phyloP scores from a whole-genome alignment of 2,113 vertebrate genomes.

The Cepphus grylle region DNA sequence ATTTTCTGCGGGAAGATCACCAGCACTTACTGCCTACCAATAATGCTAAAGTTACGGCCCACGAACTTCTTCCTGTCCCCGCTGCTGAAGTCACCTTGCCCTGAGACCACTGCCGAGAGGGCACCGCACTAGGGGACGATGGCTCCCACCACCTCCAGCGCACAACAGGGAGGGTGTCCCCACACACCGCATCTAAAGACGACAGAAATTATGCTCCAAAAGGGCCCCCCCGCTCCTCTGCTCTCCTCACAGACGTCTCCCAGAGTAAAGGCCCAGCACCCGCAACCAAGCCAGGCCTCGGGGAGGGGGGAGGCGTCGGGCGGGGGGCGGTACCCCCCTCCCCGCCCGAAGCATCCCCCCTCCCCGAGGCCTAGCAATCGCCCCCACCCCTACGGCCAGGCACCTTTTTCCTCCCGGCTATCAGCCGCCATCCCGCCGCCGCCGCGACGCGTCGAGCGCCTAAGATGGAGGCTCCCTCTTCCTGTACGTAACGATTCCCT shows the following conservation, averaged over 20 bases:
- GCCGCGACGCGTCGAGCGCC: background rate
- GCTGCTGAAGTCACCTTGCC: conserved; percentile 25
- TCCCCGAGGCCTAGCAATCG: rapidly evolving
- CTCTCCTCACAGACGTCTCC: background rate
- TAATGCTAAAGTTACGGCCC: rapidly evolving
- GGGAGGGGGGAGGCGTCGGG: rapidly evolving
- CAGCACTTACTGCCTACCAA: background rate
- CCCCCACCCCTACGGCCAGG: rapidly evolving
- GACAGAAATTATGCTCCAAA: rapidly evolving
- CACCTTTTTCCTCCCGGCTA: conserved; percentile 86
- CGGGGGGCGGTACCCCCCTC: rapidly evolving
- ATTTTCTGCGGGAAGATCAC: rapidly evolving
- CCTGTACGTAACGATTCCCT: conserved; percentile 63
- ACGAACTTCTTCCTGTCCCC: background rate
- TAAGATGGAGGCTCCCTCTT: conserved; percentile 76
- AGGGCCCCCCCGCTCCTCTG: background rate
- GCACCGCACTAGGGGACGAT: rapidly evolving
- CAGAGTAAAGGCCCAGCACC: background rate
- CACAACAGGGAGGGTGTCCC: rapidly evolving
- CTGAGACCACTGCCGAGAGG: background rate
- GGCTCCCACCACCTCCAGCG: rapidly evolving
- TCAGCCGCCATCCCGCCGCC: conserved; percentile 81
- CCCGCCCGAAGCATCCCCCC: rapidly evolving
- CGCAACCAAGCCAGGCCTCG: background rate
- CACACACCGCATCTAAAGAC: rapidly evolving